Evolutionary conservation across 2,888 invertebrate genomes (phyloP).

Genomic region (Hemaris fuciformis): DNA sequence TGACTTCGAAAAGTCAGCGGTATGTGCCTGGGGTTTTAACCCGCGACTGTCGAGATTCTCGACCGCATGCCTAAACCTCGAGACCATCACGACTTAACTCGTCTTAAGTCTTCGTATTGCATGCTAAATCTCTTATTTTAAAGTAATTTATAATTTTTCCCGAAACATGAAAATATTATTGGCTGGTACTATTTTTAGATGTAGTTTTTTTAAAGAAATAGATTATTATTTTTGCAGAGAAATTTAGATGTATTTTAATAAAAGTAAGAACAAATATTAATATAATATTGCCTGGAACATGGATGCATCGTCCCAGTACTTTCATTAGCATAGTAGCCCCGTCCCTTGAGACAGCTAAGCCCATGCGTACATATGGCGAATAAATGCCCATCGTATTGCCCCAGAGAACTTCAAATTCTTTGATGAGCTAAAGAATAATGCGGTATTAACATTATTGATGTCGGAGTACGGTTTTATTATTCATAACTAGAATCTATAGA

Average conservation of each 20-base stretch:
- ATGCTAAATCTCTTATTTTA: background rate
- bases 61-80: no score
- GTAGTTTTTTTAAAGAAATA: background rate
- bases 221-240: no score
- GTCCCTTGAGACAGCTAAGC: constrained; percentile 59
- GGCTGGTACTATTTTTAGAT: no score
- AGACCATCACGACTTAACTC: no score
- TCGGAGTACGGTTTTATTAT: background rate
- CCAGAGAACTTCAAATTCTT: constrained; percentile 15
- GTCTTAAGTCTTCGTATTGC: background rate
- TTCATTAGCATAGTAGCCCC: constrained; percentile 58
- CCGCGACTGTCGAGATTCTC: no score
- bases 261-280: no score
- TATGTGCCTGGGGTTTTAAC: no score
- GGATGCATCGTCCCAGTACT: no score
- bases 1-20: no score
- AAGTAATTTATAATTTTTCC: no score
- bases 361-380: constrained; percentile 77
- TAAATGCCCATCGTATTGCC: constrained; percentile 76
- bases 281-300: no score
- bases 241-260: background rate
- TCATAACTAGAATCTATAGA: background rate
- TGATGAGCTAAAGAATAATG: constrained; percentile 10
- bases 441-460: background rate
- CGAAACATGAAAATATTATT: no score